Percentiles rank a stretch among this genome's conserved stretches.
Evolutionary conservation across 2,888 invertebrate species (phyloP).

Genomic region (Shargacucullia verbasci): DNA sequence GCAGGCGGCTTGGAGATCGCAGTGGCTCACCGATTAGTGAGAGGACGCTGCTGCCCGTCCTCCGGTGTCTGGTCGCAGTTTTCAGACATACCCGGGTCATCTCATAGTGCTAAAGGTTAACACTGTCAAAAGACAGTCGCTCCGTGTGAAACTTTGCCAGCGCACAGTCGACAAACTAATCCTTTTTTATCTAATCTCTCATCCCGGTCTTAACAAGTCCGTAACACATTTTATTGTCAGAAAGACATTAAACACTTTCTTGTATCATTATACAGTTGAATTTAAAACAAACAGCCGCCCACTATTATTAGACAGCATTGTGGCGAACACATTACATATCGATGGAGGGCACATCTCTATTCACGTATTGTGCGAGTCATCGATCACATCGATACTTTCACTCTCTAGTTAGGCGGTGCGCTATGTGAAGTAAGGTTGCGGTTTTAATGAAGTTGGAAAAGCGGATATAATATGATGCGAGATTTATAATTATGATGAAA

Average conservation of each 20-base stretch:
- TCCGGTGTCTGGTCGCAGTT: too few species aligned
- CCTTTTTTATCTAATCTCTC: not conserved
- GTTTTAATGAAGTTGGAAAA: conserved; percentile 1
- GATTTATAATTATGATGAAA: too few species aligned
- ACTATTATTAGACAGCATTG: conserved; percentile 30
- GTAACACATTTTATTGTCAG: conserved; percentile 5
- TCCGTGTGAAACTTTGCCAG: too few species aligned
- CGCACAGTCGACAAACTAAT: not conserved
- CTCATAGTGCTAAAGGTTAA: too few species aligned
- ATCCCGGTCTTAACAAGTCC: not conserved
- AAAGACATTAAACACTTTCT: conserved; percentile 30
- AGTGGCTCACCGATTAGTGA: too few species aligned
- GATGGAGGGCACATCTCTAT: conserved; percentile 53
- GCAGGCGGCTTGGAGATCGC: too few species aligned
- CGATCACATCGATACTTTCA: conserved; percentile 59
- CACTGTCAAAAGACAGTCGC: too few species aligned
- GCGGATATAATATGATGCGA: conserved; percentile 12
- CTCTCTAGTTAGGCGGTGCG: conserved; percentile 40
- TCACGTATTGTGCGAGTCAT: conserved; percentile 53
- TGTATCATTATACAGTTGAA: conserved; percentile 18
- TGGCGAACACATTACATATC: conserved; percentile 40
- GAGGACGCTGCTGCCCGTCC: too few species aligned
- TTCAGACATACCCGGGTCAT: too few species aligned
- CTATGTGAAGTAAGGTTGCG: conserved; percentile 26
- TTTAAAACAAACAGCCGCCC: conserved; percentile 49